Base-by-base conservation (phyloP, 2,888 invertebrate genomes). In the Cheilosia impressa region DNA sequence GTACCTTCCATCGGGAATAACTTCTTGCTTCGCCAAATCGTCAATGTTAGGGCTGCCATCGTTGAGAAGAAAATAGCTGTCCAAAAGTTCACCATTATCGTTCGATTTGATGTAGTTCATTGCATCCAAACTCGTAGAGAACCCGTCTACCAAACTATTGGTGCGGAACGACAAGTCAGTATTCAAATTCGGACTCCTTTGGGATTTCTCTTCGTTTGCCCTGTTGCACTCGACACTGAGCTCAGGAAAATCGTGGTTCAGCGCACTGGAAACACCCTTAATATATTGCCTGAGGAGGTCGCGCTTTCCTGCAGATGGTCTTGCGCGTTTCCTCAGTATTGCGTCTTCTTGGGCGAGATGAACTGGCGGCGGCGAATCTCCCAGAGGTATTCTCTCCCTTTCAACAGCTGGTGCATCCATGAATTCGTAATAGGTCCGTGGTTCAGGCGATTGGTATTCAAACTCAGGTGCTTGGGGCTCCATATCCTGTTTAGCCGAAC, bases 241-340 rank as follows among this genome's bases (percentile, higher is more conserved):
- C 19, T 58, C 72, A 1, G 81, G 72, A 4, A 34, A 24, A 19
- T 63, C 45, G 15, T 68, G 76, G 0, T 17, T 31, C 2, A 81
- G 72, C 2, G 81, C 80, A 53, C 41, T 81, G 2, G 88, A 87
- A 17, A 88, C 63, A 22, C 88, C 88, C 62, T 88, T 88, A 4
- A 88, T 88, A 19, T 87, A 88, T 38, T 88, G 87, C 13, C 88
- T 71, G 1, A 88, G 50, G 1, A 87, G 76, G 53, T 88, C 88
- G 7, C 88, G 85, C 69, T 88, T 88, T 9, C 19, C 24, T 7
- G 2, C 22, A 17, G 55, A 15, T 17, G 2, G 31, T 52, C 27
- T 50, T 0, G 41, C 47, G 0, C 47, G 58, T 66, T 76, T 69
- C 13, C 62, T 52, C 13, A 24, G 47, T 1, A 62, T 4, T 1